Evolutionary conservation across 2,888 invertebrate genomes (phyloP), one percentile per base, ranked within the genome.

Genomic region (Drosophila acutilabella): DNA sequence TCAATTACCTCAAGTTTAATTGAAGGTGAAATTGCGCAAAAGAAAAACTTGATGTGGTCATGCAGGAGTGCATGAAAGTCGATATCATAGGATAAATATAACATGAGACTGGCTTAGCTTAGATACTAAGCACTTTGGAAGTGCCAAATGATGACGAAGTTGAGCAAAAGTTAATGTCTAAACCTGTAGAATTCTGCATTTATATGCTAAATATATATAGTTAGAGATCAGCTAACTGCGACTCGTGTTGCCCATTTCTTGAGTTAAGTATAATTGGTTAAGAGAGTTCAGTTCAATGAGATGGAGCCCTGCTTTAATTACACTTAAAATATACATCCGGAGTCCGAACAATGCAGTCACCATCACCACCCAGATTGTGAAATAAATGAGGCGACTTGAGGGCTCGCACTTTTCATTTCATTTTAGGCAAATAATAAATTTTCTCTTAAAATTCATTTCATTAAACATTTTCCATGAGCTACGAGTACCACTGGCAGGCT

Each of bases 1-100:
- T 75, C 88, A 88, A 84, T 86, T 86, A 83, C 81, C 79, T 67
- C 71, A 85, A 88, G 84, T 85, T 85, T 85, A 85, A 85, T 86
- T 85, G 88, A 88, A 86, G 88, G 81, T 86, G 87, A 85, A 85
- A 83, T 83, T 80, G 72, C 41, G 69, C 45, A 41, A 64, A 61
- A 64, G 71, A 57, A 68, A 66, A 80, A 76, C 56, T 74, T 81
- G 64, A 78, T 81, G 84, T 81, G 84, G 81, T 82, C 87, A 84
- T 67, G 66, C 78, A 64, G 74, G 74, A 77, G 74, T 65, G 58
- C 41, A 70, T 60, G 61, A 60, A 60, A 71, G 51, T 13, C 58
- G 61, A 59, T 58, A 60, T 47, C 42, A 48, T 33, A 11, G 26
- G 10, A 20, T 36, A 36, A 8, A 40, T 20, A 56, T 53, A 13